Base-by-base conservation (phyloP, 2,113 vertebrate genomes). In the Heliornis fulica region DNA sequence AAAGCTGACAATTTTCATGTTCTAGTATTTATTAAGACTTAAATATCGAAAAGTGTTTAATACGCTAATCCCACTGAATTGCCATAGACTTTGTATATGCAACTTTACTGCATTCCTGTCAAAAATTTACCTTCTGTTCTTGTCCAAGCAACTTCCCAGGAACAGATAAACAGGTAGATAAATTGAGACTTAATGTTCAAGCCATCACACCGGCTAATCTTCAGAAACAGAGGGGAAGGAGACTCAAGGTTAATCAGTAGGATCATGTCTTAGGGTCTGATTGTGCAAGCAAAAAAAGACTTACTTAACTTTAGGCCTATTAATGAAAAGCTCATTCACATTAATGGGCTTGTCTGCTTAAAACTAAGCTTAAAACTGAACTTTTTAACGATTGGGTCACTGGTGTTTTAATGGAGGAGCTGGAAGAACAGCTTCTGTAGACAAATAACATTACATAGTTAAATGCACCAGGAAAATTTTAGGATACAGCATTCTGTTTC, bases 261-360 rank as follows among this genome's bases (percentile, higher is more conserved):
- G 59, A 88, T 96, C 66, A 45, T 6, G 0, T 63, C 83, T 95
- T 87, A 72, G 2, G n/a, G 69, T 91, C 70, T 72, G 65, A 85
- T 15, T 40, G 48, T 57, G 31, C 22, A 86, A 87, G 63, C 56
- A 63, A 84, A 95, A 95, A 96, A 89, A 89, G 87, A 89, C 56
- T 60, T 78, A 63, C 86, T 96, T 94, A 94, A 79, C 70, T 89
- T 85, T 85, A 96, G 80, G 48, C 81, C 61, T 87, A 69, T 94
- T 96, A 96, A 69, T 25, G 70, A 80, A 89, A 93, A 97, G 81
- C 89, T 94, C 81, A 91, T 91, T 96, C 72, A 84, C 36, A 66
- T 57, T 92, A 91, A 92, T 68, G n/a, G 43, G 95, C 72, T 96
- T 64, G 17, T 41, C 77, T 81, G 59, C 78, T 87, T 91, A 90